Evolutionary conservation across 2,888 invertebrate genomes (phyloP).

Genomic region (Mechanitis mazaeus): DNA sequence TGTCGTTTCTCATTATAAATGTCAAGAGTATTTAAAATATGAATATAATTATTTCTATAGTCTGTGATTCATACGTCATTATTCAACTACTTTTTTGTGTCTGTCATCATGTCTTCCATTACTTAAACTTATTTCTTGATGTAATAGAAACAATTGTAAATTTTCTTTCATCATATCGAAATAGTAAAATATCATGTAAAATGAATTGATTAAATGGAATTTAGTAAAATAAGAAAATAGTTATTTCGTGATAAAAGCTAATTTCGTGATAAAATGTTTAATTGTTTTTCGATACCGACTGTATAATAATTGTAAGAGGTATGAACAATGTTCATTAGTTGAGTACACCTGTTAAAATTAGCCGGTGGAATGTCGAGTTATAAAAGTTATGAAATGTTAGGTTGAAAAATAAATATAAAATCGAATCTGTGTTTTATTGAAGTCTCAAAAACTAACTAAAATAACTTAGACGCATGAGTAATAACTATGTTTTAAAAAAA

Average conservation of each 20-base stretch:
- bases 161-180: conserved; percentile 15
- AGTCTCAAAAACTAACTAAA: background rate
- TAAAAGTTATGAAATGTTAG: conserved; percentile 73
- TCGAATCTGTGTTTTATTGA: conserved; percentile 54
- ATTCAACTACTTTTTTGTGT: background rate
- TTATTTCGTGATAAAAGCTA: conserved; percentile 74
- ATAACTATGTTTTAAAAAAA: too few relatives aligned
- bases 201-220: conserved; percentile 68
- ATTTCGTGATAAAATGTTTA: conserved; percentile 71
- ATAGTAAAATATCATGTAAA: conserved; percentile 21
- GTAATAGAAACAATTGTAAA: conserved; percentile 9
- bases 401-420: conserved; percentile 73
- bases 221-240: conserved; percentile 68
- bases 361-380: conserved; percentile 72
- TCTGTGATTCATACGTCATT: background rate
- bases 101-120: conserved; percentile 15
- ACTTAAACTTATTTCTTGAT: conserved; percentile 12
- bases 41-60: background rate
- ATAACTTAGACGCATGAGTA: too few relatives aligned
- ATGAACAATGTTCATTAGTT: conserved; percentile 75
- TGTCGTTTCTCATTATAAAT: background rate
- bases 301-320: conserved; percentile 70
- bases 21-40: background rate
- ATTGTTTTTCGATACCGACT: conserved; percentile 73
- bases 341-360: conserved; percentile 71